These are phyloP conservation scores for Zaprionus lineosus DNA, from an alignment of 2,888 invertebrate genomes.

Conservation along the genomic window DNA sequence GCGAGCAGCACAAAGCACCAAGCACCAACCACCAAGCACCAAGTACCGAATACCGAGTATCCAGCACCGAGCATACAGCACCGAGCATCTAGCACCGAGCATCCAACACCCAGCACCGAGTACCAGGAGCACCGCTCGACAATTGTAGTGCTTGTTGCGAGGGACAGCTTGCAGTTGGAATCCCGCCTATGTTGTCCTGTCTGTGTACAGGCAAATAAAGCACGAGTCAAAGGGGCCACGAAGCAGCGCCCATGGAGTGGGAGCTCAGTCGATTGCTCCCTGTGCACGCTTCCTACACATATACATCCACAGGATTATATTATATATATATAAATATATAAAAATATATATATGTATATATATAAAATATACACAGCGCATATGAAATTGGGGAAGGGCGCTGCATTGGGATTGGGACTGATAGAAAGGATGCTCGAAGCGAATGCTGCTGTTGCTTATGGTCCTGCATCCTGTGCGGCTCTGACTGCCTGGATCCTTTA, in stretches of 20 bases:
- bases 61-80: no score
- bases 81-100: no score
- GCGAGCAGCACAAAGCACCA: no score
- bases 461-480: no score
- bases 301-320: no score
- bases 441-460: neutral
- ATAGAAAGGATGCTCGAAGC: neutral
- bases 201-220: conserved; percentile 23
- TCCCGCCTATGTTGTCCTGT: conserved; percentile 4
- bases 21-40: no score
- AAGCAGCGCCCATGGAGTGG: neutral
- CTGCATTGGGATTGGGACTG: neutral
- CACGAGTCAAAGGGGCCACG: neutral
- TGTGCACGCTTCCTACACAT: no score
- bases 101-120: neutral
- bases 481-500: neutral
- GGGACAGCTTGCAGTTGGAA: conserved; percentile 24
- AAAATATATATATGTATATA: no score
- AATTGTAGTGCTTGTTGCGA: conserved; percentile 20
- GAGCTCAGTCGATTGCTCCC: neutral
- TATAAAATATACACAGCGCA: no score
- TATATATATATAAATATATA: no score
- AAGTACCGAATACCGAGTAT: no score
- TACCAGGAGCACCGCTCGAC: neutral
- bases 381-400: no score